Evolutionary conservation across 2,888 invertebrate species (phyloP).

Genomic region (Megaustenia siamemsis): DNA sequence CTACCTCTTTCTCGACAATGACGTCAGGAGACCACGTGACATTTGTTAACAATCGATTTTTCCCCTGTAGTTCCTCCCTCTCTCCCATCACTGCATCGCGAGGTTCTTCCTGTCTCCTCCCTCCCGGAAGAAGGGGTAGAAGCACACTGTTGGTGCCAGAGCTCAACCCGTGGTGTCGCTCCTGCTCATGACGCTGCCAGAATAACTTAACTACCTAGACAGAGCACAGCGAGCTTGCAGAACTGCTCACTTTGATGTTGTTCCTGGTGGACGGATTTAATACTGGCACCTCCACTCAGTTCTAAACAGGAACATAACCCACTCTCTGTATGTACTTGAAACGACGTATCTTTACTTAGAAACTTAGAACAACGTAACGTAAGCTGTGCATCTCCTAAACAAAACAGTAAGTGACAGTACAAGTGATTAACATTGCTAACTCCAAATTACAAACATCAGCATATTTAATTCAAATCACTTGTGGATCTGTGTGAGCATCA

Average conservation of each 20-base stretch:
- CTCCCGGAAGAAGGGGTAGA: neutral
- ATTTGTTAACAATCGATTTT: constrained; percentile 42
- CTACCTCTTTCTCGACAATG: constrained; percentile 48
- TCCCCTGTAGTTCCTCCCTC: neutral
- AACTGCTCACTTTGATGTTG: neutral
- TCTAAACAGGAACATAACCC: neutral
- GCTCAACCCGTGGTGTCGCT: constrained; percentile 20
- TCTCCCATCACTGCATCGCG: neutral
- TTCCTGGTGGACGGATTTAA: neutral
- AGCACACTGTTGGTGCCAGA: constrained; percentile 21
- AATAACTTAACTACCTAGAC: constrained; percentile 11
- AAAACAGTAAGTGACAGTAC: neutral
- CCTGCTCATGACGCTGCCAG: neutral
- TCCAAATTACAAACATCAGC: no score
- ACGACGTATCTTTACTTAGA: neutral
- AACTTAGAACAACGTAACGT: neutral
- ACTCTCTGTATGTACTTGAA: neutral
- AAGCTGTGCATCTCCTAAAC: neutral
- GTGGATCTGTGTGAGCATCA: no score
- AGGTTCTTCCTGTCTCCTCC: neutral
- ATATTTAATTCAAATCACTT: no score
- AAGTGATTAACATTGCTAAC: neutral
- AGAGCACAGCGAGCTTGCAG: neutral
- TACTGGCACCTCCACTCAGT: neutral
- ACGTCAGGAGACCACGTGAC: constrained; percentile 59